A percentile compares a stretch with the other conserved stretches of the same genome.
Conservation (phyloP, 1,140 invertebrate genomes). For the Capitella teleta region DNA sequence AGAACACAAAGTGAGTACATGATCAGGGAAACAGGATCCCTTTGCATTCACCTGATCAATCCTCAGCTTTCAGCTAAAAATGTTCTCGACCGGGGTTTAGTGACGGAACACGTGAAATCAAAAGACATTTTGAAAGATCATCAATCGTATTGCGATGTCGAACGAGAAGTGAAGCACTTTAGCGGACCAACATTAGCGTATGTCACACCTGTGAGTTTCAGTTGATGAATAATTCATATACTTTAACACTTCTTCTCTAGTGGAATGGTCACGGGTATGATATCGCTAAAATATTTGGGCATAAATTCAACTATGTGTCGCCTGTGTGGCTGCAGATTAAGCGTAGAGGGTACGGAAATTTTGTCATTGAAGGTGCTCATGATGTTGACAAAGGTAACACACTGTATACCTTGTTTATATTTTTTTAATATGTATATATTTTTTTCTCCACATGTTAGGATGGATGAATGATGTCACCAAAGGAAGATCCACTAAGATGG, state of each 20-base stretch:
- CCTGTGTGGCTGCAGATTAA: slow-evolving; percentile 88
- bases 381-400: slow-evolving; percentile 59
- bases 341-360: slow-evolving; percentile 45
- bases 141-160: slow-evolving; percentile 54
- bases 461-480: too few species aligned
- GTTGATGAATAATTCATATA: background rate
- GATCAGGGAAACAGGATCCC: too few species aligned
- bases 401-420: too few species aligned
- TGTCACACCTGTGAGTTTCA: slow-evolving; percentile 69
- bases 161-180: slow-evolving; percentile 55
- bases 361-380: slow-evolving; percentile 44
- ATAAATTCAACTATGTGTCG: slow-evolving; percentile 80
- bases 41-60: too few species aligned
- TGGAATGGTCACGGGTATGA: slow-evolving; percentile 94
- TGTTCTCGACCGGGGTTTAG: slow-evolving; percentile 58
- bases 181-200: slow-evolving; percentile 69
- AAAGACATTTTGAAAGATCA: slow-evolving; percentile 66
- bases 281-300: slow-evolving; percentile 75
- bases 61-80: slow-evolving; percentile 44
- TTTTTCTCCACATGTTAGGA: too few species aligned
- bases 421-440: too few species aligned
- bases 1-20: too few species aligned
- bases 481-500: too few species aligned
- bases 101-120: slow-evolving; percentile 51
- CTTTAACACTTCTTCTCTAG: slow-evolving; percentile 46